phyloP scores from a whole-genome alignment of 1,140 invertebrate species.

The Diplogasteroides magnus region DNA sequence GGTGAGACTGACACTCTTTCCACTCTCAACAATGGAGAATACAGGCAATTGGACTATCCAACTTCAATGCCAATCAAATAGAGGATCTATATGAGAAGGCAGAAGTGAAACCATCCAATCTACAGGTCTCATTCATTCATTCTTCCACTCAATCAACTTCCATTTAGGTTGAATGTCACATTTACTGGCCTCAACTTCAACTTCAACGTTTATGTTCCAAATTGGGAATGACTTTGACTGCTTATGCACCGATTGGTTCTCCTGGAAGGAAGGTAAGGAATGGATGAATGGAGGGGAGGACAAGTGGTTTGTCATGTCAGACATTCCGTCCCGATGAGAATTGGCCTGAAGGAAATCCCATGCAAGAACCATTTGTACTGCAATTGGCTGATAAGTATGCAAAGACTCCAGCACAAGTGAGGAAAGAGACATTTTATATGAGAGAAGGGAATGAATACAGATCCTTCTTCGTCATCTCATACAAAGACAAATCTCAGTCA shows the following conservation, averaged over 20 bases:
- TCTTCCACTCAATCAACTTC: not conserved
- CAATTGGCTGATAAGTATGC: constrained; percentile 17
- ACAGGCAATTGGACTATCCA: constrained; percentile 56
- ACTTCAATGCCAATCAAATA: constrained; percentile 52
- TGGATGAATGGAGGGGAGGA: too few species aligned
- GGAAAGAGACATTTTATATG: too few species aligned
- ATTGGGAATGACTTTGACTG: constrained; percentile 42
- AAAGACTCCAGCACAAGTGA: constrained; percentile 15
- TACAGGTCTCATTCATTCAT: constrained; percentile 8
- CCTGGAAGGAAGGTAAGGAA: constrained; percentile 41
- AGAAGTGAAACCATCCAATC: constrained; percentile 29
- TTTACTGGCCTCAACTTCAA: constrained; percentile 48
- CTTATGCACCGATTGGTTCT: constrained; percentile 54
- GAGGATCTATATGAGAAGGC: constrained; percentile 32
- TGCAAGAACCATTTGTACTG: constrained; percentile 17
- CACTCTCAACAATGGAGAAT: constrained; percentile 38
- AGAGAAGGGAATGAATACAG: too few species aligned
- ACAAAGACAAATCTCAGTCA: constrained; percentile 52
- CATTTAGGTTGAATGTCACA: constrained; percentile 45
- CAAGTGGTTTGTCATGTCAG: too few species aligned
- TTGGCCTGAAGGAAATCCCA: constrained; percentile 25
- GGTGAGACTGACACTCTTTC: constrained; percentile 1
- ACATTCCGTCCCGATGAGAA: constrained; percentile 18
- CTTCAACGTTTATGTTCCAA: constrained; percentile 47
- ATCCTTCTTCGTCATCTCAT: constrained; percentile 55